Evolutionary conservation across 2,113 vertebrate species (phyloP).

Genomic region (Albula glossodonta): DNA sequence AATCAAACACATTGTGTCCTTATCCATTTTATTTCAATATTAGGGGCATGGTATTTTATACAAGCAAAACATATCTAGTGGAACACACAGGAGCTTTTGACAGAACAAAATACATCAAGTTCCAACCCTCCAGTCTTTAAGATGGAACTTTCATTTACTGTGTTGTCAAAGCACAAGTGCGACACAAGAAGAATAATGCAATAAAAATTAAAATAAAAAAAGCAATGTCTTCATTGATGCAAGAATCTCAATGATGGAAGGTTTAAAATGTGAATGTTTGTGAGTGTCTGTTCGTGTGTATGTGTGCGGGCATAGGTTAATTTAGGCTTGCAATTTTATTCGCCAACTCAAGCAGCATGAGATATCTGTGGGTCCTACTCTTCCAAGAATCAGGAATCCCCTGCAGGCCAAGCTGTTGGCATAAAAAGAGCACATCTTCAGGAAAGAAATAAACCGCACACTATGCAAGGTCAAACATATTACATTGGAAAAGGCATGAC

Average conservation of each 20-base stretch:
- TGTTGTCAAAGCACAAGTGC: conserved; percentile 40
- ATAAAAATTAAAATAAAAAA: background rate
- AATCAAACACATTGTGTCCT: background rate
- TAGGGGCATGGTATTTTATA: background rate
- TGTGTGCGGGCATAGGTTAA: background rate
- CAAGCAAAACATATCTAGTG: conserved; percentile 23
- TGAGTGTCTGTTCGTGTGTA: background rate
- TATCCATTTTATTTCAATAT: background rate
- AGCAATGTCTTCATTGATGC: background rate
- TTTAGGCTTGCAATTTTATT: conserved; percentile 43
- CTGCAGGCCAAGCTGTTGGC: conserved; percentile 54
- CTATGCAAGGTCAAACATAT: background rate
- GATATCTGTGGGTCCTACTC: conserved; percentile 59
- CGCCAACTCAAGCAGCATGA: conserved; percentile 56
- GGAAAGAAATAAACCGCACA: background rate
- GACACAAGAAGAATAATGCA: conserved; percentile 11
- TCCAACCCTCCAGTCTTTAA: conserved; percentile 56
- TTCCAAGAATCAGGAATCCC: conserved; percentile 68
- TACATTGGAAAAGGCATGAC: background rate
- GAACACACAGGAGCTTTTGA: conserved; percentile 32
- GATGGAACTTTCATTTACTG: conserved; percentile 56
- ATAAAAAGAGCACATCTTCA: conserved; percentile 41
- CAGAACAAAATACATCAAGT: conserved; percentile 48
- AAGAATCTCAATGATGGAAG: background rate
- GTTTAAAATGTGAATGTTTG: background rate